Evolutionary conservation across 2,888 invertebrate species (phyloP).

Genomic region (Thera britannica): DNA sequence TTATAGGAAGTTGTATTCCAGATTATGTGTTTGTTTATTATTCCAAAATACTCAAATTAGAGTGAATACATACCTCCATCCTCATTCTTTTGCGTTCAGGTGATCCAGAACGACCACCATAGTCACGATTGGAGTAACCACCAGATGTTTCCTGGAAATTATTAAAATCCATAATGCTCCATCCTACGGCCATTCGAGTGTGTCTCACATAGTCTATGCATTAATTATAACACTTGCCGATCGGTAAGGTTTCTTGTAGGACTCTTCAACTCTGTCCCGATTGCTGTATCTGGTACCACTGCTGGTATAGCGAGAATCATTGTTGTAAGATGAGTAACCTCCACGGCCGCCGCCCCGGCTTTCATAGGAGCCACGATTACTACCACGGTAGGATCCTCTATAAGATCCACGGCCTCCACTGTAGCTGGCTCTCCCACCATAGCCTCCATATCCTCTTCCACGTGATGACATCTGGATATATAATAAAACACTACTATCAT

Average conservation of each 20-base stretch:
- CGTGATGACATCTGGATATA: slow-evolving; percentile 74
- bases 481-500: background rate
- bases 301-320: slow-evolving; percentile 72
- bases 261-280: slow-evolving; percentile 76
- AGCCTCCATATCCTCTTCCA: slow-evolving; percentile 73
- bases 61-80: slow-evolving; percentile 81
- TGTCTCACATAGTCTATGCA: background rate
- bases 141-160: slow-evolving; percentile 73
- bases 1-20: slow-evolving; percentile 21
- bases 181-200: background rate
- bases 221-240: slow-evolving; percentile 61
- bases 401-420: slow-evolving; percentile 67
- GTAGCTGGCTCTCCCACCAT: slow-evolving; percentile 69
- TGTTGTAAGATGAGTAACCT: slow-evolving; percentile 72
- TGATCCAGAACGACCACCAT: slow-evolving; percentile 84
- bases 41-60: slow-evolving; percentile 13
- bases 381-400: slow-evolving; percentile 74
- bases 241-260: slow-evolving; percentile 79
- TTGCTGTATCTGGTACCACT: slow-evolving; percentile 68
- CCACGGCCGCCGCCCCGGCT: slow-evolving; percentile 74
- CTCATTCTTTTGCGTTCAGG: slow-evolving; percentile 87
- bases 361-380: slow-evolving; percentile 70
- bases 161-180: background rate
- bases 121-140: slow-evolving; percentile 81
- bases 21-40: slow-evolving; percentile 8